Evolutionary conservation across 2,113 vertebrate genomes (phyloP).

Genomic region (Oceanodroma tethys): DNA sequence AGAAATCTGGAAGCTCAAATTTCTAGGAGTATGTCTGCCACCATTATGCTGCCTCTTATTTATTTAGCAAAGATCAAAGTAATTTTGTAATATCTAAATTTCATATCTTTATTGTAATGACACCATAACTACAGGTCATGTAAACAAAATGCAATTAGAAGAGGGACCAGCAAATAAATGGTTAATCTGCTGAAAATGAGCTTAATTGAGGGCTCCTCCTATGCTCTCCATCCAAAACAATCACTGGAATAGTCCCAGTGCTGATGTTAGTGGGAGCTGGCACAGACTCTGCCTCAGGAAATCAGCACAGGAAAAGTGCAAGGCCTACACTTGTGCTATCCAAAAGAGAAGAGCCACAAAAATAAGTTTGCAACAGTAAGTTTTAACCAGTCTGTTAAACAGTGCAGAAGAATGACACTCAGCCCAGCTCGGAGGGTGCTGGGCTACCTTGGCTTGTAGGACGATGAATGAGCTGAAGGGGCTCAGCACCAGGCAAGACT

Average conservation of each 20-base stretch:
- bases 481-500: neutral
- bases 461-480: neutral
- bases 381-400: neutral
- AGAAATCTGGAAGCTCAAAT: neutral
- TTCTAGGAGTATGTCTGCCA: neutral
- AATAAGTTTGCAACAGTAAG: neutral
- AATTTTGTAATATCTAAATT: neutral
- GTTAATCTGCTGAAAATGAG: neutral
- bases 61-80: neutral
- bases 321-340: neutral
- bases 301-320: conserved; percentile 28
- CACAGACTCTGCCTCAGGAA: conserved; percentile 10
- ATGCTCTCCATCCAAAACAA: conserved; percentile 19
- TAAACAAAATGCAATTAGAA: neutral
- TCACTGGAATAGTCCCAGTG: conserved; percentile 30
- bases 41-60: neutral
- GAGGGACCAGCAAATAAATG: neutral
- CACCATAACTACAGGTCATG: neutral
- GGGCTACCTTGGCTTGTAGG: too few relatives aligned
- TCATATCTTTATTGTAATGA: neutral
- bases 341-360: neutral
- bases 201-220: neutral
- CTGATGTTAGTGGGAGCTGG: neutral
- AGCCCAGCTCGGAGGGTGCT: neutral
- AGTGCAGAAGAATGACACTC: neutral